Evolutionary conservation across 2,888 invertebrate genomes (phyloP).

Genomic region (Ferdinandea cuprea): DNA sequence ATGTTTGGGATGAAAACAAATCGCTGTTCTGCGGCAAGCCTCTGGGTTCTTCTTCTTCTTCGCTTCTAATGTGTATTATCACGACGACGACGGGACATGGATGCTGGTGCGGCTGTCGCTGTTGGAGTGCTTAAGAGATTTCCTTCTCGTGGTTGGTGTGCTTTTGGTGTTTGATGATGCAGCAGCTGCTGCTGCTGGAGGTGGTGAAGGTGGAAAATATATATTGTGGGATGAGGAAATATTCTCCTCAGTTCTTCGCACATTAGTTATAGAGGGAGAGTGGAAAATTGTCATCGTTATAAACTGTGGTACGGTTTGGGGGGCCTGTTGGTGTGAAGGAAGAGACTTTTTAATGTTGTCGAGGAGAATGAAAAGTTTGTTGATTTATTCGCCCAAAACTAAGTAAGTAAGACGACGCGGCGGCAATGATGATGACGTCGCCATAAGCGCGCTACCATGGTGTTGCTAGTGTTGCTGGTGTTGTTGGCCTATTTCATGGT

Average conservation of each 20-base stretch:
- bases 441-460: not conserved
- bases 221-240: constrained; percentile 13
- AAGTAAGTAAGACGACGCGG: constrained; percentile 25
- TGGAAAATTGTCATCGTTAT: constrained; percentile 58
- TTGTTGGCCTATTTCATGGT: constrained; percentile 62
- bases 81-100: constrained; percentile 15
- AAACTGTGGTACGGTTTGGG: constrained; percentile 19
- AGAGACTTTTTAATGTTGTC: constrained; percentile 42
- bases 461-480: no score
- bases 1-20: constrained; percentile 68
- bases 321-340: no score
- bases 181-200: constrained; percentile 7
- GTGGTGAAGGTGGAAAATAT: constrained; percentile 24
- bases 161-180: constrained; percentile 56
- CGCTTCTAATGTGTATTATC: constrained; percentile 53
- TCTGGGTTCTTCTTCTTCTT: constrained; percentile 26
- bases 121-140: constrained; percentile 66
- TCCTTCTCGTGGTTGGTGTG: constrained; percentile 42
- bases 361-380: constrained; percentile 49
- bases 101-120: constrained; percentile 27
- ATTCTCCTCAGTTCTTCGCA: constrained; percentile 1
- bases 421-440: constrained; percentile 31
- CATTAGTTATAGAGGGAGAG: not conserved
- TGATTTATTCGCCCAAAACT: constrained; percentile 50
- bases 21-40: constrained; percentile 65